Base-by-base conservation (phyloP, 2,797 vertebrate species). In the Zalophus californianus region DNA sequence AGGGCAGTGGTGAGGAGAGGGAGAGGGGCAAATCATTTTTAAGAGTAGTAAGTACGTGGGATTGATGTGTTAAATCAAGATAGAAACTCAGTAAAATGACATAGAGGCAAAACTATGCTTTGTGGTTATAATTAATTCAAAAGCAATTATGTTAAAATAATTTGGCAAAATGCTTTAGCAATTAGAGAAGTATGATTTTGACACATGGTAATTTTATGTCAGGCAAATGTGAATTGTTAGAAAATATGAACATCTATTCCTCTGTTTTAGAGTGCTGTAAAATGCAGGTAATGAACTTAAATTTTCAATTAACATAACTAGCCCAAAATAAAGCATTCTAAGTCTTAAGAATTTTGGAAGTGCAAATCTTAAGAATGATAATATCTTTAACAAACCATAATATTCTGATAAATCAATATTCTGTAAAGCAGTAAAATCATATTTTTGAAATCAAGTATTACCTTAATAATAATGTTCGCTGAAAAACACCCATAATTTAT, bases 111-210 rank as follows among this genome's bases (percentile, higher is more conserved):
- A 94, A 77, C 38, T 68, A 66, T 23, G 41, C 14, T 95, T 78
- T 68, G 20, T 23, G 10, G 9, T 68, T 90, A 75, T 16, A 68
- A 68, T 90, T 77, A 84, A 48, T 83, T 66, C 58, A 75, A 83
- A 83, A 56, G 20, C 16, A 73, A 62, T 88, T 52, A 89, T 20
- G 35, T 48, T 44, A 83, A 84, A 90, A 23, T 29, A 84, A 88
- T 72, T 44, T 62, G 23, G 41, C 70, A 94, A 77, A 44, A 94
- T 84, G 58, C 15, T 58, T 94, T 56, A 68, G 23, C 50, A 94
- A 94, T 85, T 66, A 84, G 6, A 94, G 70, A 94, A 29, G 32
- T 14, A 64, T 94, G 86, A 90, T 85, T 90, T 50, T 85, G 79
- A 90, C 44, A 62, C 11, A 48, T 8, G 25, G 58, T 18, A 56